Base-by-base conservation (phyloP, 2,888 invertebrate species). In the Saturnia japonica region DNA sequence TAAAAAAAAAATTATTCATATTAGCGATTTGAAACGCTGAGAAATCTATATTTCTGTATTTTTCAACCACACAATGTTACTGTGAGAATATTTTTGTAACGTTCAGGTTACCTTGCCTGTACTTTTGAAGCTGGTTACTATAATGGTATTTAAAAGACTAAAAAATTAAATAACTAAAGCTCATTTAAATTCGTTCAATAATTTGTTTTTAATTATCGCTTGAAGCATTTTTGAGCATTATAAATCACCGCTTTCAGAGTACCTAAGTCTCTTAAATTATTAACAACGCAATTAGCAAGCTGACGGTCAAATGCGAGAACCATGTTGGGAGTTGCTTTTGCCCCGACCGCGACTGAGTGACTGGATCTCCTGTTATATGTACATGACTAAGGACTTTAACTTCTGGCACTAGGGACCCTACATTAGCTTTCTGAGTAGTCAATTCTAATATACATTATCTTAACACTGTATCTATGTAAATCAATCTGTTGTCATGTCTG, bases 281-380 rank as follows among this genome's bases (percentile, higher is more conserved):
- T 60, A 60, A 60, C 57, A 60, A 12, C 64, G 40, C 40, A 64
- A 64, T 64, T 64, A 64, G 64, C 34, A 64, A 64, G 40, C 34
- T 40, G n/a, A 34, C 40, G 67, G 62, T 57, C 67, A 72, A 77
- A 76, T 77, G 77, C 73, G 70, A 69, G 68, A 70, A 69, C 70
- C 73, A 72, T 76, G 76, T 74, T 68, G 74, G 70, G 72, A 74
- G 68, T 70, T 28, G 28, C 57, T 60, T 60, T 60, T 28, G n/a
- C n/a, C n/a, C 40, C 40, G 8, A 40, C 40, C 7, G 57, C 40
- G 8, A 40, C 40, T 19, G 57, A 64, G 40, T 64, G 64, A 64
- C 64, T 40, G 64, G n/a, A n/a, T 64, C n/a, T 64, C 64, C 3
- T 14, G 28, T 60, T 60, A 28, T 57, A 14, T 14, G 28, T 64